phyloP scores from a whole-genome alignment of 2,888 invertebrate genomes.

The Heliconius hortense region DNA sequence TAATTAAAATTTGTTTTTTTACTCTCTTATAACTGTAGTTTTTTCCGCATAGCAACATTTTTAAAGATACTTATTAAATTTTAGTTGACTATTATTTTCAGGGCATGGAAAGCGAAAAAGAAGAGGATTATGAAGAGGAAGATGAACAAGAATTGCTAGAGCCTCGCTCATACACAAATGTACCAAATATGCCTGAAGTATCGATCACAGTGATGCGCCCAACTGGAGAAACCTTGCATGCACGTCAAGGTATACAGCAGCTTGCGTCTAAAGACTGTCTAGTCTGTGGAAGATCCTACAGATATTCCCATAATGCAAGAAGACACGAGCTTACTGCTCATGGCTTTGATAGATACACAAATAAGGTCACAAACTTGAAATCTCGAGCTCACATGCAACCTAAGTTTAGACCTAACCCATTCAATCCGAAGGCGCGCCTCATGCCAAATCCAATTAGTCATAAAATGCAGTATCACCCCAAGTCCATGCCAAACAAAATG shows the following conservation, averaged over 20 bases:
- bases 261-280: constrained; percentile 78
- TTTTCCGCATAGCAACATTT: neutral
- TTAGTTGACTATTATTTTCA: constrained; percentile 49
- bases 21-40: neutral
- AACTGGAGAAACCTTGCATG: constrained; percentile 70
- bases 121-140: constrained; percentile 60
- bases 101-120: constrained; percentile 75
- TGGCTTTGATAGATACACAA: constrained; percentile 77
- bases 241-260: constrained; percentile 76
- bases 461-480: constrained; percentile 70
- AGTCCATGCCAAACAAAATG: constrained; percentile 61
- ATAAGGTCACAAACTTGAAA: constrained; percentile 68
- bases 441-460: constrained; percentile 78
- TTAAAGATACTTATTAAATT: neutral
- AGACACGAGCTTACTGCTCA: constrained; percentile 77
- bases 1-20: too few species aligned
- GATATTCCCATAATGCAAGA: constrained; percentile 78
- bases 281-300: constrained; percentile 74
- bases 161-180: constrained; percentile 52
- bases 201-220: constrained; percentile 77
- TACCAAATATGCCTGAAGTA: constrained; percentile 72
- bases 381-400: constrained; percentile 62
- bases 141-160: constrained; percentile 60
- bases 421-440: constrained; percentile 75
- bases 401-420: constrained; percentile 76